Percentiles rank a stretch among this genome's conserved stretches.
These are phyloP conservation scores for Sciaenops ocellatus DNA, from an alignment of 2,797 vertebrate genomes.

Conservation along the genomic window DNA sequence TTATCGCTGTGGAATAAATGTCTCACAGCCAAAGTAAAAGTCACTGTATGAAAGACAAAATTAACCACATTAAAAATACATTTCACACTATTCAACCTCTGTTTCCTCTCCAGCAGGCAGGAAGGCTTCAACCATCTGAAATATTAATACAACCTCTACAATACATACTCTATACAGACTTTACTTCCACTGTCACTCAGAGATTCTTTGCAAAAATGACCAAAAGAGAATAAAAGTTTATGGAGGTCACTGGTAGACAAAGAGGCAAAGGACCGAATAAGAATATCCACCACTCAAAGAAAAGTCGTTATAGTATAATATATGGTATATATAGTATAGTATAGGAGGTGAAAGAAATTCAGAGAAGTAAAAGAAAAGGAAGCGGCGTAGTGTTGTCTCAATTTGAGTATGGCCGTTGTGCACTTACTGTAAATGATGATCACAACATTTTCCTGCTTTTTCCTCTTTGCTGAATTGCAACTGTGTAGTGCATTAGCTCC, in stretches of 20 bases:
- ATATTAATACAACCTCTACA: slow-evolving; percentile 28
- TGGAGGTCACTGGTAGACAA: neutral
- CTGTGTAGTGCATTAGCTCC: too few relatives aligned
- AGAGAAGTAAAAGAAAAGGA: neutral
- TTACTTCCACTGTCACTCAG: neutral
- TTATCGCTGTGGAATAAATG: neutral
- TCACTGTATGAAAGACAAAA: slow-evolving; percentile 10
- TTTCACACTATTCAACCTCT: slow-evolving; percentile 3
- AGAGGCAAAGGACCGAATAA: too few relatives aligned
- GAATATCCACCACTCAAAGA: too few relatives aligned
- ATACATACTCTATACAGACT: neutral
- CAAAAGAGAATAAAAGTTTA: neutral
- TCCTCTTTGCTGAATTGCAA: too few relatives aligned
- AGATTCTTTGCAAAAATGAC: neutral
- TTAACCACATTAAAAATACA: slow-evolving; percentile 42
- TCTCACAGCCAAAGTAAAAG: neutral
- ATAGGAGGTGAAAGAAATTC: neutral
- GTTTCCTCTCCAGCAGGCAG: slow-evolving; percentile 6
- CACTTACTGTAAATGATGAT: too few relatives aligned
- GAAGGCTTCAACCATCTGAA: slow-evolving; percentile 5
- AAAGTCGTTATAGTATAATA: too few relatives aligned
- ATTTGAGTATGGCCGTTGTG: too few relatives aligned
- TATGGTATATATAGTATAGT: too few relatives aligned
- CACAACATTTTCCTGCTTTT: too few relatives aligned
- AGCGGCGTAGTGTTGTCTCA: too few relatives aligned